Percentiles rank a stretch among this genome's conserved stretches.
Conservation (phyloP, 1,140 invertebrate genomes). For the Lordiphosa collinella region DNA sequence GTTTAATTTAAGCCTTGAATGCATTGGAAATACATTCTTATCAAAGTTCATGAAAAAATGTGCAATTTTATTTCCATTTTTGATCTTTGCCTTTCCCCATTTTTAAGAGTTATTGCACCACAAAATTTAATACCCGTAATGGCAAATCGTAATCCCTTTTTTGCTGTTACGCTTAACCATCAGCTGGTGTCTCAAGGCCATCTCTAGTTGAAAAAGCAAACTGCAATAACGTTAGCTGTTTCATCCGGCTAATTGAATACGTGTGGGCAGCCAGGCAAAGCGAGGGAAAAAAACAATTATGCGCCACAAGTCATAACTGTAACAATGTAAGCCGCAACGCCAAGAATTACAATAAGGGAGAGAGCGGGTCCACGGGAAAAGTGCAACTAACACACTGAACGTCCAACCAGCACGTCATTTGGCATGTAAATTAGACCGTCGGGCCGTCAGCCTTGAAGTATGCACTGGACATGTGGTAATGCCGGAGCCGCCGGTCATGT, state of each 20-base stretch:
- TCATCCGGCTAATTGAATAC: constrained; percentile 55
- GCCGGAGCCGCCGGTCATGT: constrained; percentile 30
- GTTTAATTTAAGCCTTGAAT: too few relatives aligned
- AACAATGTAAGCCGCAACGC: constrained; percentile 1
- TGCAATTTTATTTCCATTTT: too few relatives aligned
- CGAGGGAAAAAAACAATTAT: constrained; percentile 31
- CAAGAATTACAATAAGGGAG: constrained; percentile 11
- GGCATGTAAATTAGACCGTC: constrained; percentile 57
- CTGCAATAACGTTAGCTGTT: constrained; percentile 13
- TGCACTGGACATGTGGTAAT: constrained; percentile 51
- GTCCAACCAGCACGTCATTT: constrained; percentile 40
- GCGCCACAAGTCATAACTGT: constrained; percentile 43
- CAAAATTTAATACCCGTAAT: too few relatives aligned
- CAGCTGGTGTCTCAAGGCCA: neutral
- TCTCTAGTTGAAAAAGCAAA: constrained; percentile 3
- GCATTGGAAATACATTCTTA: too few relatives aligned
- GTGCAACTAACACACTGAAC: neutral
- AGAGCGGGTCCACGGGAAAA: neutral
- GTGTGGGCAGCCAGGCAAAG: constrained; percentile 43
- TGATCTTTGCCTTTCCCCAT: too few relatives aligned
- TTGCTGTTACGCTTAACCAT: too few relatives aligned
- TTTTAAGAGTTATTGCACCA: too few relatives aligned
- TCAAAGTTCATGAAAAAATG: too few relatives aligned
- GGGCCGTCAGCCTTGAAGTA: constrained; percentile 51
- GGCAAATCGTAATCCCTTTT: too few relatives aligned